Percentiles rank a stretch among this genome's conserved stretches.
These are phyloP conservation scores for Palythoa caribaeorum DNA, from an alignment of 92 coral and sea anemone genomes.

Conservation along the genomic window DNA sequence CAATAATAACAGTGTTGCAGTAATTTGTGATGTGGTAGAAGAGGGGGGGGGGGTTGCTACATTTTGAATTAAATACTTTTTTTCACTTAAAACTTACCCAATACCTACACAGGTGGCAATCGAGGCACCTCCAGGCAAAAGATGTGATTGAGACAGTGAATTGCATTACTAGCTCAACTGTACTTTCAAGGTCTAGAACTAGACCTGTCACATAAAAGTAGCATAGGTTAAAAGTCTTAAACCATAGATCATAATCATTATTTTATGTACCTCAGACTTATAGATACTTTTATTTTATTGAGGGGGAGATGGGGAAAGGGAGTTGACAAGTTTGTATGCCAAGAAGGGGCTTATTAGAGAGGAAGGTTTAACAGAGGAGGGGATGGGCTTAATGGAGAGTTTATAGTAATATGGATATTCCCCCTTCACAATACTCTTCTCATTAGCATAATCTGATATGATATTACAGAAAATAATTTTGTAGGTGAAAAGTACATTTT, in stretches of 20 bases:
- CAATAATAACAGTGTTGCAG: background rate
- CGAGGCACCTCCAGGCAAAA: slow-evolving; percentile 13
- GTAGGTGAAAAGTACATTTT: background rate
- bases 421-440: background rate
- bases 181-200: background rate
- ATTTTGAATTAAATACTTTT: background rate
- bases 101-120: background rate
- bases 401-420: background rate
- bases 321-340: background rate
- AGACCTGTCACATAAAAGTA: background rate
- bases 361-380: too few relatives aligned
- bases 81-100: slow-evolving; percentile 12
- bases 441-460: slow-evolving; percentile 21
- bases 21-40: background rate
- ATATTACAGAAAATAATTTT: slow-evolving; percentile 1
- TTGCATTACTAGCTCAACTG: too few relatives aligned
- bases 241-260: background rate
- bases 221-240: background rate
- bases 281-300: background rate
- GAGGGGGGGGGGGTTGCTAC: background rate
- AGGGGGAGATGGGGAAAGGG: background rate
- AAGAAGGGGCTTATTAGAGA: background rate
- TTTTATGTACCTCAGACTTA: background rate
- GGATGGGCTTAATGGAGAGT: background rate
- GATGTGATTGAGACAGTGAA: background rate